Evolutionary conservation across 2,113 vertebrate genomes (phyloP), one percentile per base, ranked within the genome.

Genomic region (Zosterops hypoxanthus): DNA sequence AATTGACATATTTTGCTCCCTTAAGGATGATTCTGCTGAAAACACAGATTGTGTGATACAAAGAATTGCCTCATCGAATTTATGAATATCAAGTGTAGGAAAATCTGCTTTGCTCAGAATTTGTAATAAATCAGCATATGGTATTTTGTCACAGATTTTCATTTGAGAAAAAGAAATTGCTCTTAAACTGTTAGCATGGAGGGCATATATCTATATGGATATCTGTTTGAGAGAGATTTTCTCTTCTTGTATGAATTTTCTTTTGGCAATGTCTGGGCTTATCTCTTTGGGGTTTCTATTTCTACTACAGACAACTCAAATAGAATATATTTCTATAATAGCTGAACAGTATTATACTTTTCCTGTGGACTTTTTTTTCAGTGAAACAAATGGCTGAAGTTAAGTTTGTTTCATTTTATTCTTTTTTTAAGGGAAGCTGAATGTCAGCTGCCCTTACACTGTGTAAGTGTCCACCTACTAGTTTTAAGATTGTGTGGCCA

Each of bases 91-190:
- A 82, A 95, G 84, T 50, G 61, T 82, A 92, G 66, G 75, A 76
- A 95, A 94, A 94, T 84, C 80, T 94, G 86, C 68, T 95, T 93
- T 91, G 86, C 93, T 95, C 77, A 86, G 83, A 91, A 94, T 91
- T 94, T 94, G 86, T 95, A 92, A 94, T 96, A 93, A 95, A 92
- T 91, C 91, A 89, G 57, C 93, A 96, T 94, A 97, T 91, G 92
- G 70, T 94, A 95, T 93, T 95, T 95, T 94, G 75, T 92, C 83
- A 88, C 90, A 88, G 68, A 42, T 22, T 70, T 94, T 77, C 76
- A 76, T 94, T 79, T 86, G 69, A 69, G 77, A 75, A 71, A 75
- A 92, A 69, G 77, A 91, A 97, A 95, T 94, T 94, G 82, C 69
- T 94, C 86, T 84, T 91, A 92, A 86, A 87, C 81, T 86, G 86